Base-by-base conservation (phyloP, 2,113 vertebrate genomes). In the Trachemys scripta region DNA sequence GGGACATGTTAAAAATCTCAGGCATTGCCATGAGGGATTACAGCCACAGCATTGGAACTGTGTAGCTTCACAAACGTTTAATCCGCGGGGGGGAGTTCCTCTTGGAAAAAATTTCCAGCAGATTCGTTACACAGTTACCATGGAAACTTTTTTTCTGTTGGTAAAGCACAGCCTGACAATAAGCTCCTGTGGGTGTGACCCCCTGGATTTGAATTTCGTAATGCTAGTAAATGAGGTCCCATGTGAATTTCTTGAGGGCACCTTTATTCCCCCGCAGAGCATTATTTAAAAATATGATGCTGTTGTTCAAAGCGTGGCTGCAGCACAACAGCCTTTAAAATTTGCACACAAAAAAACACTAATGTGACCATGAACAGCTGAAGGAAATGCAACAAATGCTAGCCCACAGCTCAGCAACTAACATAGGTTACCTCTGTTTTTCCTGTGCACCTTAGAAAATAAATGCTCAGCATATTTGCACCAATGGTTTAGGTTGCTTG, bases 141-240 rank as follows among this genome's bases (percentile, higher is more conserved):
- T 84, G 76, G 89, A 87, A 94, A 80, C 47, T 49, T 42, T 72
- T 89, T 80, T 92, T 88, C 53, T 57, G 56, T 92, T 93, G 82
- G 62, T 93, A 95, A 80, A 94, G 29, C 49, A 87, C 75, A 86
- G 51, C 90, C 80, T 82, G 54, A 88, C 69, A 88, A 90, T 62
- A 65, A 91, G 84, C 45, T 95, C 80, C 82, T n/a, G 42, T 80
- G 65, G 80, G 54, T n/a, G 22, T 82, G 78, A 87, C 62, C 75
- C 80, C 88, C 84, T 69, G 53, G 89, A 62, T 86, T 45, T 92
- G 82, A 82, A 83, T 88, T 91, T 87, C 83, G 22, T 56, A 89
- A 88, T 27, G 56, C n/a, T 72, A 92, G 85, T 86, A 93, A 95
- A 94, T 91, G 89, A 96, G 81, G 76, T 93, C 92, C 86, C 93